A percentile compares a stretch with the other conserved stretches of the same genome.
Conservation (phyloP, 2,888 invertebrate species). For the Hoplodrina ambigua region DNA sequence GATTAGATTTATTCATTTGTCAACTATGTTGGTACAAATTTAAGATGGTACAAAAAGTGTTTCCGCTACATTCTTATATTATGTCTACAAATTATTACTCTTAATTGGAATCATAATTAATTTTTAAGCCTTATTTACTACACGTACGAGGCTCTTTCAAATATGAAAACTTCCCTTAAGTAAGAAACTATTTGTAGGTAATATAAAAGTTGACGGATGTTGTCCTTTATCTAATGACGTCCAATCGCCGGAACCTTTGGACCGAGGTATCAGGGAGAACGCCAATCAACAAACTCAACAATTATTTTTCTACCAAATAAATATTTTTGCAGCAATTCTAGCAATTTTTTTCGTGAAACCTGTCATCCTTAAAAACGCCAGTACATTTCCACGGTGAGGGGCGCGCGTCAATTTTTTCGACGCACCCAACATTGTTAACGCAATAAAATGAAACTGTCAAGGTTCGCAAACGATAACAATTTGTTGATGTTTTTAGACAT, state of each 20-base stretch:
- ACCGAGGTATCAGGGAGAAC: not conserved
- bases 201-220: not conserved
- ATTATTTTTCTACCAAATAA: slow-evolving; percentile 26
- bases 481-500: slow-evolving; percentile 23
- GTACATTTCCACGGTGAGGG: slow-evolving; percentile 23
- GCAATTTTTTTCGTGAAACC: slow-evolving; percentile 23
- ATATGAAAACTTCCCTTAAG: not conserved
- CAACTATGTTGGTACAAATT: too few relatives aligned
- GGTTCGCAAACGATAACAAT: slow-evolving; percentile 34
- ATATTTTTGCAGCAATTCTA: slow-evolving; percentile 24
- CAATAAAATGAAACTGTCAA: slow-evolving; percentile 50
- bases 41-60: too few relatives aligned
- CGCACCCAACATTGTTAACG: slow-evolving; percentile 46
- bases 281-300: slow-evolving; percentile 6
- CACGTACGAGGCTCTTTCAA: not conserved
- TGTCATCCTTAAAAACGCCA: slow-evolving; percentile 47
- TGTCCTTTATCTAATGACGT: not conserved
- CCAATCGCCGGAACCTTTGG: not conserved
- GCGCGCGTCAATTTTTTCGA: slow-evolving; percentile 51
- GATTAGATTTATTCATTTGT: too few relatives aligned
- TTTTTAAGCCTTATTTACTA: not conserved
- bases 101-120: not conserved
- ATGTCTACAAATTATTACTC: not conserved
- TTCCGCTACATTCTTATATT: too few relatives aligned
- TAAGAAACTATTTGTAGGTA: not conserved